phyloP scores from a whole-genome alignment of 2,888 invertebrate species.

The Drosophila gaucha region DNA sequence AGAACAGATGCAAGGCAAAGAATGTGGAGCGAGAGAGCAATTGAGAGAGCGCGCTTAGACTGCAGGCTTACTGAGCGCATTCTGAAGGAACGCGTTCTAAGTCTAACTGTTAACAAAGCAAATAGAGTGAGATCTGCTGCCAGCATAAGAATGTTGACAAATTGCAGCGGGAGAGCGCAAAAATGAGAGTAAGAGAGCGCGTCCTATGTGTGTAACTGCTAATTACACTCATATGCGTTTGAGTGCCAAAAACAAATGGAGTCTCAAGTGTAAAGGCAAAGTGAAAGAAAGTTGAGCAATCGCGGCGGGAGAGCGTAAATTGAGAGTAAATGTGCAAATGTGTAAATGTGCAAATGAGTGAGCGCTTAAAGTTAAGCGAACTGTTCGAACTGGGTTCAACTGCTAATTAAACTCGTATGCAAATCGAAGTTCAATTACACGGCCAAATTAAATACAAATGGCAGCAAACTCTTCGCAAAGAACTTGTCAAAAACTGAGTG shows the following conservation, averaged over 20 bases:
- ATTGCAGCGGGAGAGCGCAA: neutral
- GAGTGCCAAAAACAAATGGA: too few relatives aligned
- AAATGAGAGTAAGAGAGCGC: neutral
- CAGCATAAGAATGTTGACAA: constrained; percentile 32
- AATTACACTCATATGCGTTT: too few relatives aligned
- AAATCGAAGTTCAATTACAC: neutral
- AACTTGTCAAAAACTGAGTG: neutral
- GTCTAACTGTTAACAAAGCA: too few relatives aligned
- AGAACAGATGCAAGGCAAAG: constrained; percentile 5
- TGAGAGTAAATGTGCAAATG: neutral
- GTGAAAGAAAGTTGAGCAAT: neutral
- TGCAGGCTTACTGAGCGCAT: too few relatives aligned
- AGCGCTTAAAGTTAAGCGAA: neutral
- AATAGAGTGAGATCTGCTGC: too few relatives aligned
- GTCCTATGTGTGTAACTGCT: too few relatives aligned
- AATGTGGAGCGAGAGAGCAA: too few relatives aligned
- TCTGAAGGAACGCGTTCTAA: neutral
- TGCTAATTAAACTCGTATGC: constrained; percentile 5
- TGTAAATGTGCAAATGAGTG: too few relatives aligned
- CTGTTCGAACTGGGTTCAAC: constrained; percentile 1
- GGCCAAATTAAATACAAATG: too few relatives aligned
- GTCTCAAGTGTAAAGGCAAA: too few relatives aligned
- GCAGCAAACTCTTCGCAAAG: too few relatives aligned
- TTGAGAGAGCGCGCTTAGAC: neutral
- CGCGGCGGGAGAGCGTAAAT: neutral